These are phyloP conservation scores for Meteorus colon DNA, from an alignment of 2,888 invertebrate species.

Conservation along the genomic window DNA sequence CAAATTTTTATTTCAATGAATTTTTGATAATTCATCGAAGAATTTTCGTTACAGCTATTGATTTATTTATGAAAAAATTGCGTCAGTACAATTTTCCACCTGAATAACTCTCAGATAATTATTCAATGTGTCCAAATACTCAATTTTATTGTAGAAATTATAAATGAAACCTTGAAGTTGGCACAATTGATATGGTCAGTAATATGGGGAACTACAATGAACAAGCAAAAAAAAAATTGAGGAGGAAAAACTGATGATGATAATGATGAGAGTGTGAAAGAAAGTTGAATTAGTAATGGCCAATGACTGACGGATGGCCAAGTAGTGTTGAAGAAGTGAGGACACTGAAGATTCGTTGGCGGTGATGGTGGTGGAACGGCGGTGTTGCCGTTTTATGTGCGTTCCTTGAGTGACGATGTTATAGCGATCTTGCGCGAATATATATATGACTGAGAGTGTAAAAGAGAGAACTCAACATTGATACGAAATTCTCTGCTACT, in stretches of 20 bases:
- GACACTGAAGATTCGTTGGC: conserved; percentile 24
- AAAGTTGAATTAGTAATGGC: conserved; percentile 43
- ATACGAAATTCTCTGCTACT: conserved; percentile 27
- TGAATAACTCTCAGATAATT: no score
- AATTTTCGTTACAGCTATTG: no score
- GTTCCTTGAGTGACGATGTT: conserved; percentile 17
- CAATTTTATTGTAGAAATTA: no score
- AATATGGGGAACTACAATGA: neutral
- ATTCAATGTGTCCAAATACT: no score
- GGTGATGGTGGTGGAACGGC: neutral
- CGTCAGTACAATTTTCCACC: no score
- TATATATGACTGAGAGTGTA: conserved; percentile 1
- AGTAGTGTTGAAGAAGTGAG: conserved; percentile 7
- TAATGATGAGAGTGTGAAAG: conserved; percentile 29
- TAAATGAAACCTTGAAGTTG: no score
- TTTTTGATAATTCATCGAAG: no score
- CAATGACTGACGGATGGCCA: conserved; percentile 41
- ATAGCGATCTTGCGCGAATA: neutral
- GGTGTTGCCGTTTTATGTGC: conserved; percentile 38
- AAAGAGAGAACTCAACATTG: conserved; percentile 27
- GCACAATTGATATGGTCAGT: no score
- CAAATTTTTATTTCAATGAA: no score
- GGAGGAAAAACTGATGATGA: neutral
- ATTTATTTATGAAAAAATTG: no score
- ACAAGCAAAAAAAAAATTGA: neutral